These are phyloP conservation scores for Seladonia tumulorum DNA, from an alignment of 2,888 invertebrate species.

Conservation along the genomic window DNA sequence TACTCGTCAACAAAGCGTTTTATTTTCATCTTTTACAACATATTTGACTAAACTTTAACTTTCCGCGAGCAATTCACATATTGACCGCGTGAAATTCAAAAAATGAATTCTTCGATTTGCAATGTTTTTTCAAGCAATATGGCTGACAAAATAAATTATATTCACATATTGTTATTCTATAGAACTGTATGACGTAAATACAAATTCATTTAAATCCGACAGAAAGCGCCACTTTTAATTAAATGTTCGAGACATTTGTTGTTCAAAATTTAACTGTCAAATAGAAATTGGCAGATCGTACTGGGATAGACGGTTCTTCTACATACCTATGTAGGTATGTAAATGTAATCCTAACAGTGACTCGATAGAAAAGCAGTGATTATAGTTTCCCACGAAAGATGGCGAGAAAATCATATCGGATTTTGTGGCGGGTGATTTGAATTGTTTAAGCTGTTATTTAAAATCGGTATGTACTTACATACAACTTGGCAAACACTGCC, in stretches of 20 bases:
- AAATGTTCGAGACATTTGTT: not conserved
- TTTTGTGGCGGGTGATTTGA: not conserved
- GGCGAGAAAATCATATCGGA: not conserved
- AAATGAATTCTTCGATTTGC: conserved; percentile 15
- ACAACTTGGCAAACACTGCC: too few species aligned
- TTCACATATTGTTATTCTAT: not conserved
- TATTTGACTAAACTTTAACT: not conserved
- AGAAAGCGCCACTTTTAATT: not conserved
- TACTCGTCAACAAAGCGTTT: not conserved
- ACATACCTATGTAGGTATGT: not conserved
- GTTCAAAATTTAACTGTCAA: not conserved
- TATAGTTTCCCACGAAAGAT: conserved; percentile 24
- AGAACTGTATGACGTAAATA: not conserved
- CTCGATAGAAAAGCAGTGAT: not conserved
- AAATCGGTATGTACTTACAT: not conserved
- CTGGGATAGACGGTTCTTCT: not conserved
- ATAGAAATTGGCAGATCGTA: not conserved
- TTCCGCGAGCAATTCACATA: too few species aligned
- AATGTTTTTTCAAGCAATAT: conserved; percentile 45
- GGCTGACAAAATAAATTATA: conserved; percentile 38
- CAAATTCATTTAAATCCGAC: not conserved
- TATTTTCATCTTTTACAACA: not conserved
- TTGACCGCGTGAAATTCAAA: not conserved
- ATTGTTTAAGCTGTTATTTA: not conserved
- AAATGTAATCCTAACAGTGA: not conserved